Evolutionary conservation across 2,888 invertebrate species (phyloP).

Genomic region (Dasypogon diadema): DNA sequence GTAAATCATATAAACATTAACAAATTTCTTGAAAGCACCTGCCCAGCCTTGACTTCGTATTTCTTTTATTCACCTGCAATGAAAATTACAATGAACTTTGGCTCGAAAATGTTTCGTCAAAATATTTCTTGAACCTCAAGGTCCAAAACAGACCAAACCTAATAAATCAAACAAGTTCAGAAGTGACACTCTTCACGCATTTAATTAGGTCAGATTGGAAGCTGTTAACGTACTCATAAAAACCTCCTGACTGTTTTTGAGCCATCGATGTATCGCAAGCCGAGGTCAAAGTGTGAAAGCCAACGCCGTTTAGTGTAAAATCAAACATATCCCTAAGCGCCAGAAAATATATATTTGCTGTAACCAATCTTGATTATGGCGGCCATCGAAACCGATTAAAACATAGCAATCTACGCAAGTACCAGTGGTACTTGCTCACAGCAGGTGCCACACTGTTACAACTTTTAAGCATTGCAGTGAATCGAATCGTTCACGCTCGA

Average conservation of each 20-base stretch:
- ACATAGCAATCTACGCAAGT: background rate
- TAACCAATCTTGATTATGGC: slow-evolving; percentile 17
- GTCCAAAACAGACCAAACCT: background rate
- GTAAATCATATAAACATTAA: slow-evolving; percentile 9
- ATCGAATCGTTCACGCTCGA: slow-evolving; percentile 15
- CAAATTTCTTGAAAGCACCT: slow-evolving; percentile 35
- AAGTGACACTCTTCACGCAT: slow-evolving; percentile 20
- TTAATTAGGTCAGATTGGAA: slow-evolving; percentile 37
- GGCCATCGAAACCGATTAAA: slow-evolving; percentile 20
- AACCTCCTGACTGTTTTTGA: background rate
- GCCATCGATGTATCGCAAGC: background rate
- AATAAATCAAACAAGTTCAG: slow-evolving; percentile 25
- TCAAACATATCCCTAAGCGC: background rate
- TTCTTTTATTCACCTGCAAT: background rate
- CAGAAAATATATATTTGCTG: background rate
- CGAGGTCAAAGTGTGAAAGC: slow-evolving; percentile 3
- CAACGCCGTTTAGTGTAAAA: background rate
- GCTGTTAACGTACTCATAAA: background rate
- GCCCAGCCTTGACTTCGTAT: slow-evolving; percentile 20
- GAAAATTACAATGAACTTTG: slow-evolving; percentile 31
- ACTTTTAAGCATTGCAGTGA: background rate
- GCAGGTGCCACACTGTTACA: slow-evolving; percentile 2
- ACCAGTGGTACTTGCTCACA: background rate
- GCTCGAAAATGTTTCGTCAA: slow-evolving; percentile 5
- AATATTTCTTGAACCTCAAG: background rate